Conservation (phyloP, 1,140 invertebrate genomes). For the Metopolophium dirhodum region DNA sequence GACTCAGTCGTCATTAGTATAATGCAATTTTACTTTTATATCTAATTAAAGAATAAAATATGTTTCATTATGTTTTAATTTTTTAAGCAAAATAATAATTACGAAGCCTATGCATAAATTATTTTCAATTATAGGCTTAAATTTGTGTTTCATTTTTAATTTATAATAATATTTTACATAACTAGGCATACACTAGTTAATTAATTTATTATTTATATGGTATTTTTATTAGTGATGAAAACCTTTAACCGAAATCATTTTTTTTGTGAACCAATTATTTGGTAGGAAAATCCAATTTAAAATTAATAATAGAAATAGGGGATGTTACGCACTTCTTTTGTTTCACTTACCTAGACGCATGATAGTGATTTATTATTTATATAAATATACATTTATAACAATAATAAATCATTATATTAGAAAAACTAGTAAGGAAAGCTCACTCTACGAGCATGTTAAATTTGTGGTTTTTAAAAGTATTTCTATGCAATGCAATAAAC, state of each 20-base stretch:
- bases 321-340: background rate
- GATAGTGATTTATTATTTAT: background rate
- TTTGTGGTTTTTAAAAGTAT: too few relatives aligned
- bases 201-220: background rate
- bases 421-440: background rate
- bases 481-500: too few relatives aligned
- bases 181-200: background rate
- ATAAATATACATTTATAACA: background rate
- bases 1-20: background rate
- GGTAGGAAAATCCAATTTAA: background rate
- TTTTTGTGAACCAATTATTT: background rate
- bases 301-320: background rate
- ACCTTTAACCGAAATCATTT: background rate
- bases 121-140: background rate
- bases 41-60: constrained; percentile 7
- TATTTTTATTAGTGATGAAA: background rate
- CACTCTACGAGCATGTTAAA: too few relatives aligned
- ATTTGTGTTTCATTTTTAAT: background rate
- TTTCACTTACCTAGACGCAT: background rate
- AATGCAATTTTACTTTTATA: background rate
- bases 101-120: background rate
- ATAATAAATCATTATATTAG: background rate
- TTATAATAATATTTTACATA: background rate
- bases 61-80: background rate
- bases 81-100: background rate